Evolutionary conservation across 2,113 vertebrate species (phyloP).

Genomic region (Lepidothrix coronata): DNA sequence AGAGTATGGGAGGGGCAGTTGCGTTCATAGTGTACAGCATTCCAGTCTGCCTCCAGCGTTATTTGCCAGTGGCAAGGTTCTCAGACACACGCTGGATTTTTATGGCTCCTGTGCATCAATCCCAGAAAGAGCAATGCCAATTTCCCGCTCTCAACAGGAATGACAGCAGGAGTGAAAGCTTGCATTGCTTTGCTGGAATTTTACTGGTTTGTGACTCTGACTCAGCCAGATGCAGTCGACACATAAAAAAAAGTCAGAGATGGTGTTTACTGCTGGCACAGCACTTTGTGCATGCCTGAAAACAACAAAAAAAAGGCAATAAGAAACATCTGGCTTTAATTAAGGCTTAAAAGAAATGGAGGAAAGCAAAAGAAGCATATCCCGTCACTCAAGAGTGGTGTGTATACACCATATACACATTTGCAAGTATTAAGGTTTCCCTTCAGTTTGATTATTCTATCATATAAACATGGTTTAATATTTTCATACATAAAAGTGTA

Average conservation of each 20-base stretch:
- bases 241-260: neutral
- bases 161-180: neutral
- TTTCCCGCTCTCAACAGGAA: neutral
- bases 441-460: neutral
- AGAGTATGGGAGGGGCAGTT: neutral
- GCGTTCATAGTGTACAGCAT: neutral
- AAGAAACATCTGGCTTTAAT: constrained; percentile 38
- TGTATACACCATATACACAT: neutral
- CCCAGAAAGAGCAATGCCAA: neutral
- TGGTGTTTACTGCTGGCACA: constrained; percentile 24
- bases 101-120: neutral
- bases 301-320: constrained; percentile 16
- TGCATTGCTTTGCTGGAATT: neutral
- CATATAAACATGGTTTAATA: neutral
- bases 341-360: constrained; percentile 1
- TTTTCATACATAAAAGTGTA: neutral
- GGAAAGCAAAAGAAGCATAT: neutral
- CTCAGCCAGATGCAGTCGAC: neutral
- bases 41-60: neutral
- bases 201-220: neutral
- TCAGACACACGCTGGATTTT: neutral
- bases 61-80: neutral
- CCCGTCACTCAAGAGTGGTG: neutral
- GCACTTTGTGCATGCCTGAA: neutral
- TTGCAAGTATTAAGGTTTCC: neutral